Evolutionary conservation across 2,113 vertebrate genomes (phyloP).

Genomic region (Seriola dumerili): DNA sequence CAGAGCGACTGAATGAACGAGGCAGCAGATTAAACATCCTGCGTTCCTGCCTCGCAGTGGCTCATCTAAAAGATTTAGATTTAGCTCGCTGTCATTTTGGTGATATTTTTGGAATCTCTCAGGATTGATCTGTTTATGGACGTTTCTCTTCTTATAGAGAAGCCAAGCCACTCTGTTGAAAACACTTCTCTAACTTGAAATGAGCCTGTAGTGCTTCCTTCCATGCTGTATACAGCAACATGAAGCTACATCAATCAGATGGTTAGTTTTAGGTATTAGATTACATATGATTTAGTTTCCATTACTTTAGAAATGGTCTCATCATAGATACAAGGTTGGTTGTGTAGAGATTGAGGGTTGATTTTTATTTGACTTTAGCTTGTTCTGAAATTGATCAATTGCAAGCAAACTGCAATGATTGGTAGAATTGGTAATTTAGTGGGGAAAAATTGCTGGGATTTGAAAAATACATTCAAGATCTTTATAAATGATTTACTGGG

Average conservation of each 20-base stretch:
- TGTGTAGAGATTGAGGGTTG: neutral
- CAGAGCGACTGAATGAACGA: neutral
- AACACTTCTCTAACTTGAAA: no score
- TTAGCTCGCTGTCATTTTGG: no score
- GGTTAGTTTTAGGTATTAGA: neutral
- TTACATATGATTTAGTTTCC: neutral
- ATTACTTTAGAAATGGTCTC: neutral
- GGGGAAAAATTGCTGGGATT: neutral
- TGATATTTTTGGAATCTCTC: neutral
- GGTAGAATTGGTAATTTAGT: neutral
- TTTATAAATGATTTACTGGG: neutral
- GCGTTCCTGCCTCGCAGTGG: neutral
- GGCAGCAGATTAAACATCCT: conserved; percentile 9
- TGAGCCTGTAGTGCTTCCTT: neutral
- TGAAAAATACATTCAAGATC: no score
- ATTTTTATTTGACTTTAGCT: neutral
- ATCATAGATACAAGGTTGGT: neutral
- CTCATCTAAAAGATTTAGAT: neutral
- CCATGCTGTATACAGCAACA: no score
- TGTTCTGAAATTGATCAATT: neutral
- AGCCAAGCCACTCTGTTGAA: neutral
- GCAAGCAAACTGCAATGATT: neutral
- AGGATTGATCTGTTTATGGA: neutral
- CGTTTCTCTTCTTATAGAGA: neutral
- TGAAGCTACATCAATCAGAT: neutral